Conservation (phyloP, 53 echinoderm and acorn worm species). For the Hippasteria phrygiana region DNA sequence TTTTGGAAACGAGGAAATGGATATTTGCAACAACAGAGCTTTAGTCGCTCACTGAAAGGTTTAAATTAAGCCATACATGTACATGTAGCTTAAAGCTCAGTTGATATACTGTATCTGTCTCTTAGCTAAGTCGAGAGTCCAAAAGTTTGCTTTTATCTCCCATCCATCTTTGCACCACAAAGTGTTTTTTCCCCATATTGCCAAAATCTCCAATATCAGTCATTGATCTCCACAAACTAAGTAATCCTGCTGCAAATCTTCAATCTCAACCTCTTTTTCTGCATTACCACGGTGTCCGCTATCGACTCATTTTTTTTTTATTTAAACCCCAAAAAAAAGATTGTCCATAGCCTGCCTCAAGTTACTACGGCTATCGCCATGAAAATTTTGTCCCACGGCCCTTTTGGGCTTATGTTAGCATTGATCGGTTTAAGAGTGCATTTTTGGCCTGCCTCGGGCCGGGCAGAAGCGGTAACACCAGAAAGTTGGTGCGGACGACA, state of each 20-base stretch:
- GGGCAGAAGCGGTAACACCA: slow-evolving; percentile 42
- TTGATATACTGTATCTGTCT: too few relatives aligned
- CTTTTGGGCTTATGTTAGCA: slow-evolving; percentile 59
- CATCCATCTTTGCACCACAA: not conserved
- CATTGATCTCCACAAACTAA: slow-evolving; percentile 42
- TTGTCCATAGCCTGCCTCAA: slow-evolving; percentile 39
- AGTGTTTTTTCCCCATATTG: not conserved
- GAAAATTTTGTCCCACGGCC: slow-evolving; percentile 43
- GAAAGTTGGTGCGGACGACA: slow-evolving; percentile 51
- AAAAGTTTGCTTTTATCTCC: slow-evolving; percentile 1
- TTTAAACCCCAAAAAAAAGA: slow-evolving; percentile 16
- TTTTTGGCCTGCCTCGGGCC: slow-evolving; percentile 55
- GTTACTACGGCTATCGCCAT: slow-evolving; percentile 45
- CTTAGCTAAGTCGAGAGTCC: not conserved
- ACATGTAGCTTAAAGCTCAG: too few relatives aligned
- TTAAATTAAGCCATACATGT: too few relatives aligned
- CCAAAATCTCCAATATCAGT: slow-evolving; percentile 24
- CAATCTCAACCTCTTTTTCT: slow-evolving; percentile 39
- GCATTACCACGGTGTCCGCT: slow-evolving; percentile 30
- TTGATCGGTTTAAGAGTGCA: slow-evolving; percentile 67
- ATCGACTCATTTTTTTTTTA: slow-evolving; percentile 24
- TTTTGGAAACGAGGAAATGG: too few relatives aligned
- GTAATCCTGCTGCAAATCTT: slow-evolving; percentile 31
- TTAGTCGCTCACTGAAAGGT: too few relatives aligned
- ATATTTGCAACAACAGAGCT: too few relatives aligned